Evolutionary conservation across 2,797 vertebrate species (phyloP).

Genomic region (Muraenolepis orangiensis): DNA sequence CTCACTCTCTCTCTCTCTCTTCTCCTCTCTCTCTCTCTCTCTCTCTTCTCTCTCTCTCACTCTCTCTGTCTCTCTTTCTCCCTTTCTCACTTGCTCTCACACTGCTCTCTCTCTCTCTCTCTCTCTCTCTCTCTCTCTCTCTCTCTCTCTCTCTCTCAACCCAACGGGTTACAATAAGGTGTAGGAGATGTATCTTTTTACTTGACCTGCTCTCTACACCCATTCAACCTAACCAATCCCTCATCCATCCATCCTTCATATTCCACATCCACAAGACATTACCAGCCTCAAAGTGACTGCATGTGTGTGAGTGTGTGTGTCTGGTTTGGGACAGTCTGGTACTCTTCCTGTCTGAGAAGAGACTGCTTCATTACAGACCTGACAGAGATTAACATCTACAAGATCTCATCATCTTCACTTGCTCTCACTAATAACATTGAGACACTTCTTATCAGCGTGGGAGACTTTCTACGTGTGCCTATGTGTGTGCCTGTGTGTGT

Average conservation of each 20-base stretch:
- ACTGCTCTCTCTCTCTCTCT: neutral
- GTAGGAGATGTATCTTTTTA: too few relatives aligned
- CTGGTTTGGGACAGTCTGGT: constrained; percentile 23
- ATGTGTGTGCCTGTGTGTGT: constrained; percentile 3
- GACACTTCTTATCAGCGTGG: constrained; percentile 33
- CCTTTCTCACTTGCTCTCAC: too few relatives aligned
- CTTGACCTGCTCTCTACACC: too few relatives aligned
- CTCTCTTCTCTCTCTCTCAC: neutral
- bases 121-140: constrained; percentile 28
- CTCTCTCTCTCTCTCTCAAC: constrained; percentile 32
- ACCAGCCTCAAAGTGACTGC: too few relatives aligned
- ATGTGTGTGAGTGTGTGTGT: neutral
- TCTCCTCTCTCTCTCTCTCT: neutral
- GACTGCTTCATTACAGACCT: constrained; percentile 48
- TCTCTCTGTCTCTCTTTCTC: too few relatives aligned
- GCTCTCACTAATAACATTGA: constrained; percentile 43
- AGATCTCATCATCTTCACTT: constrained; percentile 53
- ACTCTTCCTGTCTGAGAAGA: constrained; percentile 26
- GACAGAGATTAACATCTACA: constrained; percentile 47
- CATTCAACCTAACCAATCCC: neutral
- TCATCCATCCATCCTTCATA: neutral
- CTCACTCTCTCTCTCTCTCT: constrained; percentile 25
- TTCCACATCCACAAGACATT: neutral
- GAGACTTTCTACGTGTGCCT: constrained; percentile 18
- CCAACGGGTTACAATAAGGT: constrained; percentile 6